Evolutionary conservation across 1,140 invertebrate species (phyloP), one percentile per base, ranked within the genome.

Genomic region (Trachymyrmex cornetzi): DNA sequence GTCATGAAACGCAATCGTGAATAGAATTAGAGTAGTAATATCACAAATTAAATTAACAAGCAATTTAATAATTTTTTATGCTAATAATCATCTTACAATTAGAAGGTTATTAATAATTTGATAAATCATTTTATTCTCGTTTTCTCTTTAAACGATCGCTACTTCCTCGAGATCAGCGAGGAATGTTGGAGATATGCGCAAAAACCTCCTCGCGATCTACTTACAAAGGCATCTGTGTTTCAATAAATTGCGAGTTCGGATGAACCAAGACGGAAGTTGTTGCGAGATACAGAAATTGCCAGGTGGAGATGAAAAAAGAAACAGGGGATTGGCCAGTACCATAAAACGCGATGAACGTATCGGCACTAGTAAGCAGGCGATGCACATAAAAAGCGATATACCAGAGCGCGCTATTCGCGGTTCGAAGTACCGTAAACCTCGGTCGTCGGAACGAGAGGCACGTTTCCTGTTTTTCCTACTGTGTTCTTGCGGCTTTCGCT

Each of bases 341-440:
- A 64, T 63, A 66, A 55, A 77, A 77, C 72, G 72, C 30, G 27
- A 77, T 59, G 72, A 38, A 64, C 48, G 44, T n/a, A 53, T 14
- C 61, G 82, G 44, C 57, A 57, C 14, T 53, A 2, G 69, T 34
- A 11, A 24, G n/a, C 27, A 53, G 14, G 2, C 24, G 64, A 7
- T 30, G 67, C 44, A 27, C 53, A 16, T 66, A 57, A 64, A 64
- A 66, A 63, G 44, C 59, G 72, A 77, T 85, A 38, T 64, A 38
- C 16, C 44, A 11, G 27, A 30, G 69, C n/a, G 44, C 24, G 63
- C 63, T 69, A 55, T 80, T 80, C 63, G 63, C 66, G 66, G 50
- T 22, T 30, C 80, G 27, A 57, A 72, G 85, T 61, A 81, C 79
- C 85, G 79, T 87, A 87, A 87, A 87, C 48, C 44, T 69, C 22